Base-by-base conservation (phyloP, 2,888 invertebrate species). In the Mongoloraphidia duomilia region DNA sequence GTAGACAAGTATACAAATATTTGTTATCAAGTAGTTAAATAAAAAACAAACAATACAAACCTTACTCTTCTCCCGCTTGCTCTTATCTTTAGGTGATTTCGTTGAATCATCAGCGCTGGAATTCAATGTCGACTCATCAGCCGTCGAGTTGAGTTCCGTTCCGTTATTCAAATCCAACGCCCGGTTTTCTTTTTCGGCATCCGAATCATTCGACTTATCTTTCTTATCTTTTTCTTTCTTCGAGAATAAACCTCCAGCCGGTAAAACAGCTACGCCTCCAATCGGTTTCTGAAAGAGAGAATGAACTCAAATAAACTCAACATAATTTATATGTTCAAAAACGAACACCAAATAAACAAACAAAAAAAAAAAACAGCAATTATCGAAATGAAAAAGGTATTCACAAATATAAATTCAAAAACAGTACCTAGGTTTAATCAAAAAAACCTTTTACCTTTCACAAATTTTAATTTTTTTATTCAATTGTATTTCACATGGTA, bases 191-290 rank as follows among this genome's bases (percentile, higher is more conserved):
- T 61, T 59, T 34, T 59, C 53, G 42, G 49, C 54, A 34, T 57
- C 54, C 12, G 46, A 26, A 59, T 67, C 65, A 55, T 66, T 68
- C 59, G 61, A 64, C 62, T 74, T 78, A 55, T 75, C 75, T 13
- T 75, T 73, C 48, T 80, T 71, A 50, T 73, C 71, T 58, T 76
- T 74, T 62, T 72, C 72, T 55, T 70, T 71, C 62, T 72, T 75
- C 58, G 73, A 74, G 54, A 74, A 71, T 50, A 74, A 65, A 50
- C 73, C 77, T 38, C 79, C 78, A 14, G 82, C 73, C 44, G 88
- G 88, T 68, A 89, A 75, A 55, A 89, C 89, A 53, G 87, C 83
- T 51, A 90, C 83, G 9, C 88, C 89, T 43, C 89, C 89, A 35
- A 84, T 73, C 33, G 87, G 87, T 71, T 86, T 87, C 88, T 89